These are phyloP conservation scores for Grantiella picta DNA, from an alignment of 2,113 vertebrate genomes.

Conservation along the genomic window DNA sequence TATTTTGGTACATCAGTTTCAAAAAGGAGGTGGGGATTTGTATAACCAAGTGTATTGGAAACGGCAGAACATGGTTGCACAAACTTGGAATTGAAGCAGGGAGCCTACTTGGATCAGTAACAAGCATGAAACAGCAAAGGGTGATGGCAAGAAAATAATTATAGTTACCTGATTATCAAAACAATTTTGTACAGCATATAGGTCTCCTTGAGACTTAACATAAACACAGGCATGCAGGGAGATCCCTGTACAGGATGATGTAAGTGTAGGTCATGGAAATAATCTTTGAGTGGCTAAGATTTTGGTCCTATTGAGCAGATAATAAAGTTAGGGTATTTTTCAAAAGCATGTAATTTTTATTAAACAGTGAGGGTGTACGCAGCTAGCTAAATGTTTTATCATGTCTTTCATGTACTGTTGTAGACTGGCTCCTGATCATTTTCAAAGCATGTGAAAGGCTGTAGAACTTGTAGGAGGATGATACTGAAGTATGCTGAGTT, in stretches of 20 bases:
- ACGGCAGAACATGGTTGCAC: neutral
- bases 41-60: neutral
- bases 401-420: neutral
- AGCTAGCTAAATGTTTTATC: neutral
- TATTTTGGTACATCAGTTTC: neutral
- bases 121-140: neutral
- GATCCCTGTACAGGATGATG: neutral
- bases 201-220: neutral
- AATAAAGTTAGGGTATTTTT: neutral
- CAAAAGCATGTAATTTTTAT: neutral
- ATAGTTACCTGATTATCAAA: neutral
- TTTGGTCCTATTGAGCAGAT: neutral
- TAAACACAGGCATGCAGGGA: neutral
- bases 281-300: neutral
- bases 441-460: neutral
- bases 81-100: neutral
- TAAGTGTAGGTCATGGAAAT: neutral
- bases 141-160: neutral
- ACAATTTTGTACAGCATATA: neutral
- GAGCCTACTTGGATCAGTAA: neutral
- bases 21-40: neutral
- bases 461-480: neutral
- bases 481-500: neutral
- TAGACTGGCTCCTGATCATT: neutral
- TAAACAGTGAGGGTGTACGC: neutral